Conservation (phyloP, 2,888 invertebrate species). For the Tipula vernalis region DNA sequence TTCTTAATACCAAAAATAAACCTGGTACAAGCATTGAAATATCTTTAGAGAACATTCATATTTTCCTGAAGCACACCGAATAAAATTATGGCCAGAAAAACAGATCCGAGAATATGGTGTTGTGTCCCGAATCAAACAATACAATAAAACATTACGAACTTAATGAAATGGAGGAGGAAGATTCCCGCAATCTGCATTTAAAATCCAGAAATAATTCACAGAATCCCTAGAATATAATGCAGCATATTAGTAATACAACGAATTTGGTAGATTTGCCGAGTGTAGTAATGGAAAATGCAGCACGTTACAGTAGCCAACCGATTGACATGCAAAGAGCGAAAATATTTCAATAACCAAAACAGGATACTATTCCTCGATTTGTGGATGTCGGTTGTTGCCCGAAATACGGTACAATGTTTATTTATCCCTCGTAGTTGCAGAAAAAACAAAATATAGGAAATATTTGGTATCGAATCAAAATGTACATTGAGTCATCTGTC, state of each 20-base stretch:
- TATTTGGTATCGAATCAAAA: conserved; percentile 29
- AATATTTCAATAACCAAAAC: background rate
- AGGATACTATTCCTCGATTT: conserved; percentile 24
- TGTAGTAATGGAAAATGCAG: background rate
- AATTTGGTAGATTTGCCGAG: background rate
- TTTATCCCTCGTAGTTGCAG: conserved; percentile 53
- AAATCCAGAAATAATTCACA: background rate
- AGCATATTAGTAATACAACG: background rate
- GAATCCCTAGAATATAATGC: background rate
- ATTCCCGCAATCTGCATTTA: background rate
- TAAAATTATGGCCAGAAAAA: conserved; percentile 22
- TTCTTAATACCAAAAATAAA: too few species aligned
- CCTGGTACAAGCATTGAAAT: too few species aligned
- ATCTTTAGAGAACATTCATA: too few species aligned
- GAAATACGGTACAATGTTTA: conserved; percentile 50
- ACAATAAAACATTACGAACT: conserved; percentile 15
- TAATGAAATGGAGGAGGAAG: background rate
- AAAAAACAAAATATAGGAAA: conserved; percentile 33
- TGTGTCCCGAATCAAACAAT: conserved; percentile 24
- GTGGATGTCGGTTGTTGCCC: conserved; percentile 44
- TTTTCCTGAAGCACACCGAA: too few species aligned
- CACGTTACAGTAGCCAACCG: background rate
- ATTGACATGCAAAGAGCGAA: background rate
- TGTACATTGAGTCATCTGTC: conserved; percentile 27
- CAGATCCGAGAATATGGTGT: conserved; percentile 21